These are phyloP conservation scores for Psittacula cyanocephala DNA, from an alignment of 2,113 vertebrate species.

Conservation along the genomic window DNA sequence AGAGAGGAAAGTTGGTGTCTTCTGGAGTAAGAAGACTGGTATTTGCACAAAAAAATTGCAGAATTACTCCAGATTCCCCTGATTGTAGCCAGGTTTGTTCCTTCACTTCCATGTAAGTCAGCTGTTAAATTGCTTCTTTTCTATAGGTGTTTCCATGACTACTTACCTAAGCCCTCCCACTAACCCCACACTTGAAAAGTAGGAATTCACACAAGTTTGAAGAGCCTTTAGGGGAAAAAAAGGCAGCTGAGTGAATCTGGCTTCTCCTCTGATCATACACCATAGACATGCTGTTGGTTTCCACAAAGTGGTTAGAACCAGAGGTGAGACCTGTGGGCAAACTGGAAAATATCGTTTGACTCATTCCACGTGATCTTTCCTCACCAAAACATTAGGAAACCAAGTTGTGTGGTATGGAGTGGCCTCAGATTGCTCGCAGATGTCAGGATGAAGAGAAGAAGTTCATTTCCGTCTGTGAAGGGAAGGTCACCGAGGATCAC, in stretches of 20 bases:
- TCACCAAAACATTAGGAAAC: neutral
- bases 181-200: neutral
- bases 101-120: neutral
- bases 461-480: slow-evolving; percentile 13
- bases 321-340: neutral
- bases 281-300: neutral
- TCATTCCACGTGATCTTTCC: neutral
- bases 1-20: neutral
- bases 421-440: slow-evolving; percentile 54
- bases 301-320: neutral
- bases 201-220: neutral
- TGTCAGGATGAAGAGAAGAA: slow-evolving; percentile 34
- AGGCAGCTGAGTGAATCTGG: neutral
- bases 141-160: neutral
- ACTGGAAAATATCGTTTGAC: neutral
- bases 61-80: neutral
- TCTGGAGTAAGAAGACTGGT: neutral
- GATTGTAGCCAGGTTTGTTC: neutral
- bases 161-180: neutral
- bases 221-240: neutral
- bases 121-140: neutral
- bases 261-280: neutral
- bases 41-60: neutral
- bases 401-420: neutral
- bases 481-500: neutral